A percentile compares a stretch with the other conserved stretches of the same genome.
phyloP scores from a whole-genome alignment of 2,888 invertebrate genomes.

The Amblyjoppa fuscipennis region DNA sequence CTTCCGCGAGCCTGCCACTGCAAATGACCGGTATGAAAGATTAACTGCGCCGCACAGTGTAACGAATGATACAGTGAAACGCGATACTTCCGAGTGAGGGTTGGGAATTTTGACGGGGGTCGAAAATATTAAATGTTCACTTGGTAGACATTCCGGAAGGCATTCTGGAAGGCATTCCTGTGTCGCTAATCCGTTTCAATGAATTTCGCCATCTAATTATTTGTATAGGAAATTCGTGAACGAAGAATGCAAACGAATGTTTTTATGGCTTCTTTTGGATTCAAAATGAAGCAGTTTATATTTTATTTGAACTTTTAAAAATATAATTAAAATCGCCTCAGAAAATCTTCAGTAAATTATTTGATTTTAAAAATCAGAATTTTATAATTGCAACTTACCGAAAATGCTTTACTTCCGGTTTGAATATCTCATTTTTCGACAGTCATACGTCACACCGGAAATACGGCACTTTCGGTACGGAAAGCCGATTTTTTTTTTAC shows the following conservation, averaged over 20 bases:
- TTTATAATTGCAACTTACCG: too few relatives aligned
- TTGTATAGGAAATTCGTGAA: background rate
- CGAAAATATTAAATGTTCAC: background rate
- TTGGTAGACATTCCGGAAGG: background rate
- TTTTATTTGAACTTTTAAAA: too few relatives aligned
- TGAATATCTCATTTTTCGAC: too few relatives aligned
- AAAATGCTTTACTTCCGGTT: too few relatives aligned
- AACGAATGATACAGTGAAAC: constrained; percentile 24
- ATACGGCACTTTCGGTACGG: too few relatives aligned
- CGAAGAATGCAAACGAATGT: background rate
- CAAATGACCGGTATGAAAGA: background rate
- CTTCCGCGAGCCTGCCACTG: constrained; percentile 45
- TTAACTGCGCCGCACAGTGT: constrained; percentile 4
- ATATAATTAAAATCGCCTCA: too few relatives aligned
- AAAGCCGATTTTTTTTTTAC: too few relatives aligned
- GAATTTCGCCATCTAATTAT: background rate
- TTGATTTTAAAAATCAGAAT: too few relatives aligned
- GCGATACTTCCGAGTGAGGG: background rate
- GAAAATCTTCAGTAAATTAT: too few relatives aligned
- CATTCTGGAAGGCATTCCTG: too few relatives aligned
- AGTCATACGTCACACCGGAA: too few relatives aligned
- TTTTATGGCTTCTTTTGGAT: background rate
- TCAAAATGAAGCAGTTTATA: background rate
- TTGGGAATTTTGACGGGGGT: background rate
- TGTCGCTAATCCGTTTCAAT: background rate